A percentile compares a stretch with the other conserved stretches of the same genome.
Evolutionary conservation across 2,888 invertebrate genomes (phyloP).

Genomic region (Lepidonotus clava): DNA sequence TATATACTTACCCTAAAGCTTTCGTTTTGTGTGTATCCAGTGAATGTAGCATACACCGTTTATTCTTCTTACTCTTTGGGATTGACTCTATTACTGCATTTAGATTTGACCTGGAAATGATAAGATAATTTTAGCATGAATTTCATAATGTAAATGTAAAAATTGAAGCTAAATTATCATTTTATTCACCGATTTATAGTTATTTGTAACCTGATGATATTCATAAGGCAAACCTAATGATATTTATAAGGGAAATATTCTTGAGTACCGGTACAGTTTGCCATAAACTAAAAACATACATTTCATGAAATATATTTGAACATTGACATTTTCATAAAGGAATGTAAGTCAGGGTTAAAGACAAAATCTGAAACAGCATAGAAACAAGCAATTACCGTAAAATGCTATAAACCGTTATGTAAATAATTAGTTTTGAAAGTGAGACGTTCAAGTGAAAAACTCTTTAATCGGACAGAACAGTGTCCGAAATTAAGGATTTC

Average conservation of each 20-base stretch:
- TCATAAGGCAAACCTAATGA: too few species aligned
- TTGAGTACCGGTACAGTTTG: too few species aligned
- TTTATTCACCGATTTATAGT: neutral
- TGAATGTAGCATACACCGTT: slow-evolving; percentile 93
- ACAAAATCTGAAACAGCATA: neutral
- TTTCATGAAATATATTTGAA: too few species aligned
- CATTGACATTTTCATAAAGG: too few species aligned
- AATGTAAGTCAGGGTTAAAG: too few species aligned
- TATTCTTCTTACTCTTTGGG: slow-evolving; percentile 92
- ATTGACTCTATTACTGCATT: slow-evolving; percentile 76
- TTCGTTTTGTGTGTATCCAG: slow-evolving; percentile 86
- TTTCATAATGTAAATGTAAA: neutral
- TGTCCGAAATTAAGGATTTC: too few species aligned
- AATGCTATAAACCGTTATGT: neutral
- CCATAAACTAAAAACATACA: too few species aligned
- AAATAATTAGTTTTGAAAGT: too few species aligned
- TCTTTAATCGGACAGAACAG: too few species aligned
- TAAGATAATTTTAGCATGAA: neutral
- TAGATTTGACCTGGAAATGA: slow-evolving; percentile 73
- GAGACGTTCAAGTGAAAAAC: too few species aligned
- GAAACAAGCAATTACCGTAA: neutral
- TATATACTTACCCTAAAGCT: slow-evolving; percentile 79
- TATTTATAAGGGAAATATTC: too few species aligned
- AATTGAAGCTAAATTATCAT: neutral
- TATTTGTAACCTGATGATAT: neutral